Percentiles rank a stretch among this genome's conserved stretches.
Evolutionary conservation across 2,888 invertebrate species (phyloP).

Genomic region (Agonum fuliginosum): DNA sequence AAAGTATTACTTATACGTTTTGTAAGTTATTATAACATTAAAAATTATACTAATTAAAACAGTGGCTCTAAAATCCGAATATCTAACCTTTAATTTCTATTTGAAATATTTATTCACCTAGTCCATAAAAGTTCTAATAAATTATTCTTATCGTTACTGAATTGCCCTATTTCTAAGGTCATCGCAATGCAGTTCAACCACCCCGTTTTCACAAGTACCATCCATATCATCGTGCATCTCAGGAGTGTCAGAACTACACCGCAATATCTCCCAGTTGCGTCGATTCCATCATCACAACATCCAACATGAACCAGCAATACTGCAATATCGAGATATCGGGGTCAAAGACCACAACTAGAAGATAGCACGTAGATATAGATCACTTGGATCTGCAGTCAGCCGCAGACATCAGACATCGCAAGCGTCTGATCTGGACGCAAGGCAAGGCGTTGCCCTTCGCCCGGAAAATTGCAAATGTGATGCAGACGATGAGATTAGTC

Average conservation of each 20-base stretch:
- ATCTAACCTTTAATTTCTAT: no score
- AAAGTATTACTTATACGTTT: no score
- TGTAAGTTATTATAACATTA: no score
- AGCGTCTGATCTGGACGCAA: conserved; percentile 64
- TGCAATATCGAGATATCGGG: not conserved
- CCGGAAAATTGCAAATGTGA: conserved; percentile 66
- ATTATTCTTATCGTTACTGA: no score
- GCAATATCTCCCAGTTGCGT: not conserved
- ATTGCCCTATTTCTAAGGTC: no score
- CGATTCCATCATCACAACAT: conserved; percentile 38
- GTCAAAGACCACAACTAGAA: not conserved
- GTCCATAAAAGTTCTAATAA: no score
- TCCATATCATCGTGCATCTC: not conserved
- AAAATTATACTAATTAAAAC: no score
- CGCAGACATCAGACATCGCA: conserved; percentile 57
- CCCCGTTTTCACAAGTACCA: not conserved
- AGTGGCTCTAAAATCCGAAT: no score
- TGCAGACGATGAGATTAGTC: conserved; percentile 55
- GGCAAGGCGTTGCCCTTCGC: conserved; percentile 65
- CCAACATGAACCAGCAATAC: not conserved
- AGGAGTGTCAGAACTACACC: not conserved
- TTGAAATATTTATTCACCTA: no score
- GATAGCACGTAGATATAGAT: not conserved
- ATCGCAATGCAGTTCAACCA: no score
- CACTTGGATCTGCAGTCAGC: not conserved